phyloP scores from a whole-genome alignment of 2,113 vertebrate species.

The Apteryx mantelli region DNA sequence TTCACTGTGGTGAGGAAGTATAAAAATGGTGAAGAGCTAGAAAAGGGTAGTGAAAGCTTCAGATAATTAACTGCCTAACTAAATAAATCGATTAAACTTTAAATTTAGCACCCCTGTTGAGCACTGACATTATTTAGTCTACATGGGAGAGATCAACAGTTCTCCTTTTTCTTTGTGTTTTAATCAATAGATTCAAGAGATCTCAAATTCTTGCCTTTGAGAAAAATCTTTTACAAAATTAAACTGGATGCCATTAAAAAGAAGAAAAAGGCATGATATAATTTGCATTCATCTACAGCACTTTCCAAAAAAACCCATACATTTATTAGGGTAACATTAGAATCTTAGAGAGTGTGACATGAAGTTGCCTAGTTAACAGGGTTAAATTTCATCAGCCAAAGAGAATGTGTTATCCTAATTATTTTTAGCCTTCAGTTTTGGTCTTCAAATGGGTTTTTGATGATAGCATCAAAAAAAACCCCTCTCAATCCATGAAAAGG shows the following conservation, averaged over 20 bases:
- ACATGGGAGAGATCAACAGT: neutral
- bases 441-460: neutral
- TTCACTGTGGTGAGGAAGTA: neutral
- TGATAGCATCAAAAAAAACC: neutral
- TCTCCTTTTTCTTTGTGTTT: neutral
- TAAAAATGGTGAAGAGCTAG: neutral
- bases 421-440: neutral
- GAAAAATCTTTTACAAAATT: slow-evolving; percentile 21
- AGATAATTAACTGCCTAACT: neutral
- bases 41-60: neutral
- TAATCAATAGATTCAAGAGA: neutral
- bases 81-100: neutral
- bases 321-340: slow-evolving; percentile 12
- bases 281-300: neutral
- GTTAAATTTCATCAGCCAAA: neutral
- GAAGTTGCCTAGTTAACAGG: slow-evolving; percentile 1
- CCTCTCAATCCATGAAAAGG: neutral
- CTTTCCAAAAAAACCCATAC: neutral
- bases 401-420: neutral
- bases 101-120: neutral
- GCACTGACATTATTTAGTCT: neutral
- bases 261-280: neutral
- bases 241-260: neutral
- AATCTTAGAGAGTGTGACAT: slow-evolving; percentile 16
- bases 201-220: neutral